Base-by-base conservation (phyloP, 1,140 invertebrate species). In the Drosophila repleta region DNA sequence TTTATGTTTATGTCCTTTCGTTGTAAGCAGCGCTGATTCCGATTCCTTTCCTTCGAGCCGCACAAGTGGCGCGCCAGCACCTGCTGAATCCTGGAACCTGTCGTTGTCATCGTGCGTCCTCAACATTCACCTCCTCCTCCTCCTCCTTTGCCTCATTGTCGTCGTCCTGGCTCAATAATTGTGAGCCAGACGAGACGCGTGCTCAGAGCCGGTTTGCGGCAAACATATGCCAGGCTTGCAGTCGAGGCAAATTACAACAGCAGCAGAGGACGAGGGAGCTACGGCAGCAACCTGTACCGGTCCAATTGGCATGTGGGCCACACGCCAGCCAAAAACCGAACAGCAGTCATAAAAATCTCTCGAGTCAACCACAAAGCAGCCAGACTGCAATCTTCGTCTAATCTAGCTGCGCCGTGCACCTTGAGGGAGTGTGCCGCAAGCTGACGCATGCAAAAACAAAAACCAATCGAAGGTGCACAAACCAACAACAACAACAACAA, bases 1-100 rank as follows among this genome's bases (percentile, higher is more conserved):
- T 88, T 88, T 88, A 88, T 88, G 83, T 88, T 88, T 88, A 88
- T 88, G 83, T 88, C 83, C 83, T 88, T 87, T 87, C 78, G 83
- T 87, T 87, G 82, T 87, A 87, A 88, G 82, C 79, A 61, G 79
- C 81, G 82, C 78, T 87, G 83, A 88, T 88, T 88, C 82, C 72
- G 74, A 77, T 77, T 77, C 76, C 69, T 74, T 77, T 77, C n/a
- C n/a, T 71, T 65, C 4, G 64, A 75, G 65, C 57, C 69, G 75
- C 79, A 60, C 77, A 74, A 79, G 65, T 68, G 66, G 66, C 53
- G 58, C 72, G 52, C 26, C 72, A 65, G 83, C 83, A 89, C 84
- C 83, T 87, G 82, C 82, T 81, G 82, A 88, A 83, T 83, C 83
- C 83, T 74, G 75, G 72, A 88, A 88, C 83, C 83, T 88, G 83